A percentile compares a stretch with the other conserved stretches of the same genome.
phyloP scores from a whole-genome alignment of 2,113 vertebrate genomes.

The Penelope pileata region DNA sequence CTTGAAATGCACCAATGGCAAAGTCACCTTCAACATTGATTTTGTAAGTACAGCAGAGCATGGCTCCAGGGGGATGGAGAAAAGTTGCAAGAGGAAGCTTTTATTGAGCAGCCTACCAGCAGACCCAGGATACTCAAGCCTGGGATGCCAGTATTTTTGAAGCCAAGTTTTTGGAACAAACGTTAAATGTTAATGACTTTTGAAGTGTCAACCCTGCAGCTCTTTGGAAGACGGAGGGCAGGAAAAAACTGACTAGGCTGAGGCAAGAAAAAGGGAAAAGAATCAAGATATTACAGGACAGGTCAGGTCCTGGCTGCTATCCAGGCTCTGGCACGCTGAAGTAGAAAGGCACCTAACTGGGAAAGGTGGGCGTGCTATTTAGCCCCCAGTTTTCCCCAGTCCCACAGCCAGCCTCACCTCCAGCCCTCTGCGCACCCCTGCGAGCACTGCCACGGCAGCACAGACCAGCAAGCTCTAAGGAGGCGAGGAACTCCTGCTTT shows the following conservation, averaged over 20 bases:
- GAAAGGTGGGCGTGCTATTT: background rate
- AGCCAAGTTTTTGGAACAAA: background rate
- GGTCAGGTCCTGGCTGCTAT: background rate
- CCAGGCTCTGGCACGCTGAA: background rate
- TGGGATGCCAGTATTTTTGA: constrained; percentile 17
- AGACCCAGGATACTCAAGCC: background rate
- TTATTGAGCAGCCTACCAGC: background rate
- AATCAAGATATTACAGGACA: background rate
- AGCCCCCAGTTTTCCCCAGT: background rate
- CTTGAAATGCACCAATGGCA: constrained; percentile 22
- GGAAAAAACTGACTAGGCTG: background rate
- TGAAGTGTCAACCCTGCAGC: background rate
- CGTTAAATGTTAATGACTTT: background rate
- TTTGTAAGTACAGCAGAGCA: constrained; percentile 22
- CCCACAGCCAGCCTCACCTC: background rate
- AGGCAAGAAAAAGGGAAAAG: background rate
- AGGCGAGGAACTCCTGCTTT: background rate
- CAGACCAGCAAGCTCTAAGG: background rate
- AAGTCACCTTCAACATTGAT: constrained; percentile 50
- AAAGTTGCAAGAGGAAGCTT: background rate
- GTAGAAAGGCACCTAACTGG: background rate
- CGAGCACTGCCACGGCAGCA: accelerated
- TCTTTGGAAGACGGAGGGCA: background rate
- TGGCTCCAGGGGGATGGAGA: background rate
- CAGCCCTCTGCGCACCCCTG: background rate